phyloP scores from a whole-genome alignment of 1,140 invertebrate genomes.

The Harpegnathos saltator region DNA sequence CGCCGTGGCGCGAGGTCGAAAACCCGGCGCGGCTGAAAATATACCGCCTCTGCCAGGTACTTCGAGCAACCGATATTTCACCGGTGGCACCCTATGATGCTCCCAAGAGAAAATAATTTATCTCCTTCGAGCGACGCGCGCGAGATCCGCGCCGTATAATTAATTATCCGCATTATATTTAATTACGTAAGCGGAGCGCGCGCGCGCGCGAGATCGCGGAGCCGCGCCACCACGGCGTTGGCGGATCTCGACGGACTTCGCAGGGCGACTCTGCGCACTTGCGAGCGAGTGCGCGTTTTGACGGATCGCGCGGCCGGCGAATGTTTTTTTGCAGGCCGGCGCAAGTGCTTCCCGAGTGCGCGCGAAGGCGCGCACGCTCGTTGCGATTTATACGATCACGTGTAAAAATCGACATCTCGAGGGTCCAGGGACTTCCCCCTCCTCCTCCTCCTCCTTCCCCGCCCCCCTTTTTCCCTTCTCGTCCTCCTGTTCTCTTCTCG shows the following conservation, averaged over 20 bases:
- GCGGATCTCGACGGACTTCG: too few species aligned
- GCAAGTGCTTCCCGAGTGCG: neutral
- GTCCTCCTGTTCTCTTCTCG: too few species aligned
- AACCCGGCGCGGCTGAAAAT: slow-evolving; percentile 56
- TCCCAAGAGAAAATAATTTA: slow-evolving; percentile 65
- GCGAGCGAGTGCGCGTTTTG: neutral
- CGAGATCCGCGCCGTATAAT: slow-evolving; percentile 61
- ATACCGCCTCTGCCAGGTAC: slow-evolving; percentile 54
- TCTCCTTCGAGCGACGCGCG: slow-evolving; percentile 58
- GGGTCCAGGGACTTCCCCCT: too few species aligned
- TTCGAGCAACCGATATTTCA: slow-evolving; percentile 69
- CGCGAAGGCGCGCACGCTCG: neutral
- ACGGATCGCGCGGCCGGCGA: slow-evolving; percentile 9
- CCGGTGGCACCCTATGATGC: slow-evolving; percentile 55
- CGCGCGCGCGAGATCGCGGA: slow-evolving; percentile 23
- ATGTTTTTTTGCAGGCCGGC: neutral
- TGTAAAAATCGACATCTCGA: slow-evolving; percentile 16
- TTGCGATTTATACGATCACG: slow-evolving; percentile 8
- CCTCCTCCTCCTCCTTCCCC: too few species aligned
- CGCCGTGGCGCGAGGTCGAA: slow-evolving; percentile 48
- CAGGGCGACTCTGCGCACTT: neutral
- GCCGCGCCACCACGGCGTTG: neutral
- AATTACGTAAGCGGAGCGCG: slow-evolving; percentile 45
- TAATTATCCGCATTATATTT: slow-evolving; percentile 71
- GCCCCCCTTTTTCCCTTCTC: too few species aligned